These are phyloP conservation scores for Crotalus tigris DNA, from an alignment of 2,113 vertebrate species.

Conservation along the genomic window DNA sequence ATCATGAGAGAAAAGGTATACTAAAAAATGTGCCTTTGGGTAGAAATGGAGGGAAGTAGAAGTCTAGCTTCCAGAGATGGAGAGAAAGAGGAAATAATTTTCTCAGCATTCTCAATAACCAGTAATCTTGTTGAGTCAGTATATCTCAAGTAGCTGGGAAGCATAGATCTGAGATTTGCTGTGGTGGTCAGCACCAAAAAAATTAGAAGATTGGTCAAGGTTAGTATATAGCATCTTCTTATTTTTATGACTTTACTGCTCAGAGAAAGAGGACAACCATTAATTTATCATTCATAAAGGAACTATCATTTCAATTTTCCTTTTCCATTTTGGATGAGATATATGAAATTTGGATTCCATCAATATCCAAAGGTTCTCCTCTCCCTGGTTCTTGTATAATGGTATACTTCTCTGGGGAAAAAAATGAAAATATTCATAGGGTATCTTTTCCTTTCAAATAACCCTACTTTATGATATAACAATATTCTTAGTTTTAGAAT, in stretches of 20 bases:
- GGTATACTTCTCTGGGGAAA: background rate
- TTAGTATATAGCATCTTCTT: background rate
- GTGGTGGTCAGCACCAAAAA: background rate
- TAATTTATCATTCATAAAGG: background rate
- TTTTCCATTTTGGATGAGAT: background rate
- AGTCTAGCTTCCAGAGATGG: background rate
- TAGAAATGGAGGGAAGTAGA: background rate
- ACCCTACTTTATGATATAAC: background rate
- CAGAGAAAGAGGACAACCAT: background rate
- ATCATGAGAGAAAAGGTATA: background rate
- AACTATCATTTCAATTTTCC: no score
- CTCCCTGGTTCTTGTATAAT: no score
- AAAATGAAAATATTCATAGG: background rate
- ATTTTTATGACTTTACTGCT: background rate
- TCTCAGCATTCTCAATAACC: background rate
- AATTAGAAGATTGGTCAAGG: background rate
- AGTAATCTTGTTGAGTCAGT: background rate
- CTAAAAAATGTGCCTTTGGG: background rate
- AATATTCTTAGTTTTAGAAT: conserved; percentile 22
- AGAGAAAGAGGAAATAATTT: background rate
- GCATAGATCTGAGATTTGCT: background rate
- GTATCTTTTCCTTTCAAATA: background rate
- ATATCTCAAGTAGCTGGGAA: background rate
- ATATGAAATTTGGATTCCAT: background rate
- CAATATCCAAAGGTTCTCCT: no score